Evolutionary conservation across 2,888 invertebrate genomes (phyloP).

Genomic region (Oxytorus armatus): DNA sequence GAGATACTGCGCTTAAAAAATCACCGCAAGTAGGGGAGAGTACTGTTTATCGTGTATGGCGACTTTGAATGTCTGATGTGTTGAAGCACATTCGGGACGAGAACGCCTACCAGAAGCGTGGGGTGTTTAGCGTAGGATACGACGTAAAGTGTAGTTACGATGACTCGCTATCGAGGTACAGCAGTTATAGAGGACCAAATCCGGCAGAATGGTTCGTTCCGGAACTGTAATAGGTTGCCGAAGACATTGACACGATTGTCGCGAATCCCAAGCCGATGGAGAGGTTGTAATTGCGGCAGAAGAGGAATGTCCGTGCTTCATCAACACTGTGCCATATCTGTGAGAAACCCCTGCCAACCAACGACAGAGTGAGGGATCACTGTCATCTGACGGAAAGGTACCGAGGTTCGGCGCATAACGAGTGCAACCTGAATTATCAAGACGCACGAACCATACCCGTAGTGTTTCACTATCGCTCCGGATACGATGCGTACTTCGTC

Average conservation of each 20-base stretch:
- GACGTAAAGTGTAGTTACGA: slow-evolving; percentile 50
- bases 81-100: slow-evolving; percentile 43
- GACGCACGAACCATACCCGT: slow-evolving; percentile 65
- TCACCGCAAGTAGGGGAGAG: slow-evolving; percentile 51
- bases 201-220: slow-evolving; percentile 59
- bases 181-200: slow-evolving; percentile 26
- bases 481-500: slow-evolving; percentile 74
- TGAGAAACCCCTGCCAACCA: slow-evolving; percentile 49
- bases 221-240: slow-evolving; percentile 31
- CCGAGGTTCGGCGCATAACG: slow-evolving; percentile 70
- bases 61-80: slow-evolving; percentile 63
- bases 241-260: neutral
- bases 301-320: slow-evolving; percentile 31
- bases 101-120: slow-evolving; percentile 47
- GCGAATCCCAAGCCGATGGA: slow-evolving; percentile 44
- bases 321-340: slow-evolving; percentile 67
- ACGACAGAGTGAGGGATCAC: slow-evolving; percentile 60
- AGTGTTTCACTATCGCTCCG: slow-evolving; percentile 74
- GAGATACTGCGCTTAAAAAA: slow-evolving; percentile 61
- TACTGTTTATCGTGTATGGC: slow-evolving; percentile 62
- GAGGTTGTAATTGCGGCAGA: slow-evolving; percentile 36
- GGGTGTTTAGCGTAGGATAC: slow-evolving; percentile 47
- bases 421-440: slow-evolving; percentile 72
- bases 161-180: slow-evolving; percentile 49
- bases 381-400: slow-evolving; percentile 68